These are phyloP conservation scores for Sminthurinus aureus DNA, from an alignment of 2,888 invertebrate species.

Conservation along the genomic window DNA sequence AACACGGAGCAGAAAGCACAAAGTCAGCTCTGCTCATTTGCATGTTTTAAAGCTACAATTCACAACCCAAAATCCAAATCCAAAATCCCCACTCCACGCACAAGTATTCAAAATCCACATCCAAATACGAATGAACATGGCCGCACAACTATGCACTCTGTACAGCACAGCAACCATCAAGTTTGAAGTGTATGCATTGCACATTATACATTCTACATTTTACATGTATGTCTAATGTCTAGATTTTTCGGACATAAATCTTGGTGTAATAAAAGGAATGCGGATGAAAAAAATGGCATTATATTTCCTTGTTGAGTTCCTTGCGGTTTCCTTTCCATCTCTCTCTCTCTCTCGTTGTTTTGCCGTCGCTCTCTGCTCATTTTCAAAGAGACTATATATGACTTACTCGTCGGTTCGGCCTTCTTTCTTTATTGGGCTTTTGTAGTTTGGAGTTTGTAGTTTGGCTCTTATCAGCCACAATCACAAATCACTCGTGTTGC, in stretches of 20 bases:
- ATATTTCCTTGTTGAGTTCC: constrained; percentile 11
- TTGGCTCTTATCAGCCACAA: constrained; percentile 20
- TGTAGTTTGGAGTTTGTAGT: background rate
- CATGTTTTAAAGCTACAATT: no score
- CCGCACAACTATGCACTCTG: no score
- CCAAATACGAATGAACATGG: no score
- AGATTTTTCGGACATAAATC: constrained; percentile 27
- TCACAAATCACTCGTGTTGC: constrained; percentile 13
- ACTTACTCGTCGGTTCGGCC: constrained; percentile 11
- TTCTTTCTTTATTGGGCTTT: constrained; percentile 7
- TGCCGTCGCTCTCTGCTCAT: background rate
- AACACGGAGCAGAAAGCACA: background rate
- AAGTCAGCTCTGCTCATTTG: no score
- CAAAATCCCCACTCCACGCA: no score
- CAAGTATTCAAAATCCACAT: no score
- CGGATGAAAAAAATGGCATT: constrained; percentile 29
- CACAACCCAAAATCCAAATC: no score
- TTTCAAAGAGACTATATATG: constrained; percentile 1
- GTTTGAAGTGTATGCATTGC: no score
- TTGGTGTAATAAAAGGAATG: constrained; percentile 33
- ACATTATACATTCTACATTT: no score
- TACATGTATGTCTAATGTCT: no score
- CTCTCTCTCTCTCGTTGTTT: background rate
- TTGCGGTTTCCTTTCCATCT: constrained; percentile 30
- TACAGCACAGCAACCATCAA: no score